Evolutionary conservation across 92 coral and sea anemone species (phyloP), one percentile per base, ranked within the genome.

Genomic region (Diadumene lineata): DNA sequence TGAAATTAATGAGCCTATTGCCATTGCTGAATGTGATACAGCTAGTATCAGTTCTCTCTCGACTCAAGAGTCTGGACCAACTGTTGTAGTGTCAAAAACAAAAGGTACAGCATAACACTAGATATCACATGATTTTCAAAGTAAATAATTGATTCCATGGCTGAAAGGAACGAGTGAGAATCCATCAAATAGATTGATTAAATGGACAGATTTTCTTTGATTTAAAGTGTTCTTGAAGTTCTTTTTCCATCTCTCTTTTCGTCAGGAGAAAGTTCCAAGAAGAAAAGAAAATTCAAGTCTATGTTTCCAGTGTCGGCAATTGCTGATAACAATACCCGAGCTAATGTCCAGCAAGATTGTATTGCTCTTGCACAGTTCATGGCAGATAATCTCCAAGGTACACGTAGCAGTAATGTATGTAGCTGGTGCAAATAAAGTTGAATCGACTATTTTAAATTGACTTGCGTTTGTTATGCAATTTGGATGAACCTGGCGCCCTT

Each of bases 231-330:
- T 38, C 48, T 38, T 38, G n/a, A n/a, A n/a, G n/a, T n/a, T n/a
- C n/a, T n/a, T n/a, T n/a, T n/a, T n/a, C n/a, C n/a, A n/a, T 44
- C 51, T 44, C 51, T 44, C 31, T 11, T 15, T 53, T 57, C 55
- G 44, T 38, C 69, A 60, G 70, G 82, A 58, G 79, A 78, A 24
- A 77, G 67, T 27, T 76, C 85, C 53, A 89, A 92, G 81, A 94
- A 84, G 81, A 94, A 84, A 85, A 94, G 83, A 80, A 94, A 92
- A 76, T 86, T 81, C 66, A 94, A 94, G 75, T 94, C 98, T 0
- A 84, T 94, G 97, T 89, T 94, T 43, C 98, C 98, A 21, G 46
- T 94, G 32, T 94, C 98, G 50, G 98, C 98, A 31, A 75, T 87
- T 19, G 97, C 96, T 32, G 96, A 92, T 79, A 96, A 90, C 86